Evolutionary conservation across 1,140 invertebrate species (phyloP).

Genomic region (Formica selysi): DNA sequence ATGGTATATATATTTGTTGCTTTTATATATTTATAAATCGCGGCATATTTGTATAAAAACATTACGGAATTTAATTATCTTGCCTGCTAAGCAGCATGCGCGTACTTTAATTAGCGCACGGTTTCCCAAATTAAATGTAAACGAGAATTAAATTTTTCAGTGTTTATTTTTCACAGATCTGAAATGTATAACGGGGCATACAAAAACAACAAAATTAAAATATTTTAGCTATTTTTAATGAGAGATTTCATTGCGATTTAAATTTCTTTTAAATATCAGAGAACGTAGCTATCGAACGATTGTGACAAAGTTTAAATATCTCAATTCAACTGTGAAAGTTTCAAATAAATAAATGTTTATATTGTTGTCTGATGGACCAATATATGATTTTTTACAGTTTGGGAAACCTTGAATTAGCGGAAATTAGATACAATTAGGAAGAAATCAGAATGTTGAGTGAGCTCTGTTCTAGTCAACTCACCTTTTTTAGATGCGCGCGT

Average conservation of each 20-base stretch:
- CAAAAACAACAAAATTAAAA: conserved; percentile 14
- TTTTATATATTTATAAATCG: conserved; percentile 74
- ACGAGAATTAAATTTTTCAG: not conserved
- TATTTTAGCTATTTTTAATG: not conserved
- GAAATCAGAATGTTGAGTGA: not conserved
- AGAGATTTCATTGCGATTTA: not conserved
- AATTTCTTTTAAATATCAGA: conserved; percentile 12
- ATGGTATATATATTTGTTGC: conserved; percentile 70
- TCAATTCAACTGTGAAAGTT: not conserved
- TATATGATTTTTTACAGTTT: conserved; percentile 27
- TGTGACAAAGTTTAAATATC: not conserved
- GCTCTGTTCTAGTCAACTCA: conserved; percentile 11
- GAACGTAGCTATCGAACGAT: not conserved
- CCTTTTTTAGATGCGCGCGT: conserved; percentile 42
- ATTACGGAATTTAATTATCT: conserved; percentile 43
- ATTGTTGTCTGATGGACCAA: not conserved
- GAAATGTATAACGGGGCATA: not conserved
- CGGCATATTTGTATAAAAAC: conserved; percentile 58
- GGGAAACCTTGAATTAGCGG: conserved; percentile 45
- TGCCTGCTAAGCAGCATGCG: conserved; percentile 32
- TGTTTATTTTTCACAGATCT: not conserved
- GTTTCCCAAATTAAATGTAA: conserved; percentile 34
- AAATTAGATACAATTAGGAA: conserved; percentile 44
- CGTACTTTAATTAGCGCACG: conserved; percentile 50
- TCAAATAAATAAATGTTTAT: not conserved